Evolutionary conservation across 2,113 vertebrate genomes (phyloP).

Genomic region (Agapornis roseicollis): DNA sequence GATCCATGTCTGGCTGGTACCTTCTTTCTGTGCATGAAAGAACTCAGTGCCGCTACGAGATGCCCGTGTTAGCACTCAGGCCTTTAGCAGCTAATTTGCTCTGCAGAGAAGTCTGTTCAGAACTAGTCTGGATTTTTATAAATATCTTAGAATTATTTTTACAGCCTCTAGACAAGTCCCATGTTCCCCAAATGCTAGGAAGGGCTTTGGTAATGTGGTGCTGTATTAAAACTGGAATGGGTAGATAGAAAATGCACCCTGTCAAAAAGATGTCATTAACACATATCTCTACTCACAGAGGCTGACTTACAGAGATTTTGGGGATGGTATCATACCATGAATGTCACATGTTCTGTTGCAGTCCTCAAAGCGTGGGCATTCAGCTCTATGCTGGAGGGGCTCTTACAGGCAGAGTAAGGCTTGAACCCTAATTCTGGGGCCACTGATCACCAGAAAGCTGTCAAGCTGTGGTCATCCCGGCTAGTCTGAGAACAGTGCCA

Average conservation of each 20-base stretch:
- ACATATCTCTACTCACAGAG: neutral
- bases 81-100: neutral
- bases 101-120: neutral
- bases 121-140: neutral
- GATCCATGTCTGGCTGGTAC: neutral
- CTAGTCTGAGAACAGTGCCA: neutral
- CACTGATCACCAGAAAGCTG: neutral
- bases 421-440: neutral
- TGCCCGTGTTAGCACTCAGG: neutral
- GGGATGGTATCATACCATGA: neutral
- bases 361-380: neutral
- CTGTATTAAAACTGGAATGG: neutral
- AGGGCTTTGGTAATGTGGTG: neutral
- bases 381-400: neutral
- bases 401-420: neutral
- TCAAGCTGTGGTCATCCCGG: neutral
- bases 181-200: neutral
- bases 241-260: neutral
- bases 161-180: neutral
- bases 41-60: fast-evolving
- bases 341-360: neutral
- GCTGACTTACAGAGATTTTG: neutral
- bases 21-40: neutral
- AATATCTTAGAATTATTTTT: neutral
- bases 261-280: too few relatives aligned